Conservation (phyloP, 2,113 vertebrate species). For the Malurus cyaneus region DNA sequence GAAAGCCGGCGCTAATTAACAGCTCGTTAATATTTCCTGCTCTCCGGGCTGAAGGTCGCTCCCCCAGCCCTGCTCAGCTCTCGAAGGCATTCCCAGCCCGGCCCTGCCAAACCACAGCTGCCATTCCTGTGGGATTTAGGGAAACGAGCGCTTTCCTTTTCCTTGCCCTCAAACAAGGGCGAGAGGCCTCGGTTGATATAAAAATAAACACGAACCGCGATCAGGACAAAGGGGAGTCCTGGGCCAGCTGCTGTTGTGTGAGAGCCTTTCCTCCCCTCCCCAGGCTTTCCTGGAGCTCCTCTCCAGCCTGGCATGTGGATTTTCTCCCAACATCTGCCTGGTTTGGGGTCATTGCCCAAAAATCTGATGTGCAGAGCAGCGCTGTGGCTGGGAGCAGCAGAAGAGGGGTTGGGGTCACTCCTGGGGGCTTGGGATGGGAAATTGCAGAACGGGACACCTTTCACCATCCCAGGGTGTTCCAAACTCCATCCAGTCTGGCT, state of each 20-base stretch:
- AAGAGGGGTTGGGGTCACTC: neutral
- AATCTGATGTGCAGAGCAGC: neutral
- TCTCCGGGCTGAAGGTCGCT: neutral
- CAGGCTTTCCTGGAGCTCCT: neutral
- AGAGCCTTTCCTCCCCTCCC: neutral
- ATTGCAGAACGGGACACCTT: neutral
- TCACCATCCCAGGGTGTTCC: neutral
- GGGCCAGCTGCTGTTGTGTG: slow-evolving; percentile 46
- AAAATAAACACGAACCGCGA: slow-evolving; percentile 50
- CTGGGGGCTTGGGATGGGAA: neutral
- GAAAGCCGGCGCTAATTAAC: neutral
- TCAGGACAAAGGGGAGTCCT: slow-evolving; percentile 36
- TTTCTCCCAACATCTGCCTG: neutral
- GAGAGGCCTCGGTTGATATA: slow-evolving; percentile 39
- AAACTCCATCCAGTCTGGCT: neutral
- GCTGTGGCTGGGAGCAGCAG: neutral
- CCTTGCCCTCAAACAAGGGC: slow-evolving; percentile 40
- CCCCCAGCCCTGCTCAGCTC: neutral
- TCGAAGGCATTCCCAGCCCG: neutral
- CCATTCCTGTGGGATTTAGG: neutral
- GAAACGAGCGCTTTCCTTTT: slow-evolving; percentile 43
- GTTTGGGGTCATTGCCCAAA: neutral
- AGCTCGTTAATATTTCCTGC: slow-evolving; percentile 10
- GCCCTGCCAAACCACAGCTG: slow-evolving; percentile 20
- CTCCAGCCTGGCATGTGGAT: neutral